Evolutionary conservation across 2,113 vertebrate species (phyloP), one percentile per base, ranked within the genome.

Genomic region (Pogonocichla stellata): DNA sequence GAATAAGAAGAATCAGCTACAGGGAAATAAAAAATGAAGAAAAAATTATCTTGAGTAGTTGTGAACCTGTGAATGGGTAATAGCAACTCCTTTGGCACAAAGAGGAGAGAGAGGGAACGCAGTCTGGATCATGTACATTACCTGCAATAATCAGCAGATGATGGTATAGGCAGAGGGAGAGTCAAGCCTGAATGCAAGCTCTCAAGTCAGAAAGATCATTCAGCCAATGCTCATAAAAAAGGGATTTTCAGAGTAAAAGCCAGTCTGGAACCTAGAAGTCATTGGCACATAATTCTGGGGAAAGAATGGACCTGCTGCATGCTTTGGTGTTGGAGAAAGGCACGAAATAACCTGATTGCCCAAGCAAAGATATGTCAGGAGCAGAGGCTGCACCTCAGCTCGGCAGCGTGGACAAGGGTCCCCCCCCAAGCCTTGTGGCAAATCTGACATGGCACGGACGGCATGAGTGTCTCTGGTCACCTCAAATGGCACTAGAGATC

Each of bases 381-480:
- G 5, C 31, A 82, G 5, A 47, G 65, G 10, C 15, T 78, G 34
- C 22, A 29, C 50, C 28, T 64, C 2, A 1, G 16, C 43, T 90
- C 66, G 51, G 29, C 72, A 61, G 19, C 0, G 0, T 45, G 14
- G 38, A 60, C 2, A 2, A 48, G 25, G 28, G 15, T 33, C n/a
- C 38, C 84, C 9, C 9, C 19, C 6, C 23, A 60, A 69, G 31
- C 31, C 17, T 60, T 57, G 45, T 77, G 67, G 29, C 28, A 29
- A 16, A 57, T 29, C 45, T 73, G 33, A 54, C n/a, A 42, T 66
- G 54, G 19, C 56, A 58, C 6, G 5, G 40, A 43, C 80, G 25
- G 13, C 45, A 4, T 3, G 14, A 45, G 25, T 90, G 26, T 14
- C 64, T 92, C 34, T 74, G 34, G 24, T 33, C 60, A 74, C 34